A percentile compares a stretch with the other conserved stretches of the same genome.
These are phyloP conservation scores for Eubasilissa regina DNA, from an alignment of 1,140 invertebrate species.

Conservation along the genomic window DNA sequence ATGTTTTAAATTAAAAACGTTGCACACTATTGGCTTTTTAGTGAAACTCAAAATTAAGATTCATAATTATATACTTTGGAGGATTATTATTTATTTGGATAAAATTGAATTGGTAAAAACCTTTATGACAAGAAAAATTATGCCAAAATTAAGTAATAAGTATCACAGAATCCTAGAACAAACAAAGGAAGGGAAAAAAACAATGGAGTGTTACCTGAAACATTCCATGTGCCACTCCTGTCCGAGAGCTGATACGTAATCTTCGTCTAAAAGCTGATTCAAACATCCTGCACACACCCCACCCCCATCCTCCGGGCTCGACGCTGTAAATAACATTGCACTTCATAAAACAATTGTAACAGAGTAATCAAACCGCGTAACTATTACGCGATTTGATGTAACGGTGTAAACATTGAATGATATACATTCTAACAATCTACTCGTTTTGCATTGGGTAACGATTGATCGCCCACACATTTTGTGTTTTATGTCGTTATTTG, in stretches of 20 bases:
- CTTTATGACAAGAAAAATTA: too few relatives aligned
- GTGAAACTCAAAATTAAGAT: too few relatives aligned
- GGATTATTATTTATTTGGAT: too few relatives aligned
- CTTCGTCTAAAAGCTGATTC: conserved; percentile 82
- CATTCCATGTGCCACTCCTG: conserved; percentile 92
- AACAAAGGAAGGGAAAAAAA: background rate
- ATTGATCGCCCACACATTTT: conserved; percentile 55
- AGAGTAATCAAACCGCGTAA: background rate
- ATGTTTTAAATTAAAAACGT: too few relatives aligned
- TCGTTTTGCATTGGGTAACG: conserved; percentile 51
- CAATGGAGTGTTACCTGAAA: conserved; percentile 76
- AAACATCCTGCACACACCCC: conserved; percentile 81
- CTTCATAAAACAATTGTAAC: background rate
- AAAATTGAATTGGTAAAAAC: too few relatives aligned
- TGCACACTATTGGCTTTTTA: too few relatives aligned
- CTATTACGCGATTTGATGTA: background rate
- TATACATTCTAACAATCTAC: conserved; percentile 28
- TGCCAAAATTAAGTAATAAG: too few relatives aligned
- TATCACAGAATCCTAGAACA: too few relatives aligned
- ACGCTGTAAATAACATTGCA: conserved; percentile 39
- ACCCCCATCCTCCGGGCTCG: conserved; percentile 58
- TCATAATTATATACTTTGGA: too few relatives aligned
- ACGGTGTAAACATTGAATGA: conserved; percentile 9
- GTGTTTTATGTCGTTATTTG: conserved; percentile 7
- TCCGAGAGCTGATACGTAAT: conserved; percentile 84